Percentiles rank a stretch among this genome's conserved stretches.
These are phyloP conservation scores for Megamerina dolium DNA, from an alignment of 2,888 invertebrate genomes.

Conservation along the genomic window DNA sequence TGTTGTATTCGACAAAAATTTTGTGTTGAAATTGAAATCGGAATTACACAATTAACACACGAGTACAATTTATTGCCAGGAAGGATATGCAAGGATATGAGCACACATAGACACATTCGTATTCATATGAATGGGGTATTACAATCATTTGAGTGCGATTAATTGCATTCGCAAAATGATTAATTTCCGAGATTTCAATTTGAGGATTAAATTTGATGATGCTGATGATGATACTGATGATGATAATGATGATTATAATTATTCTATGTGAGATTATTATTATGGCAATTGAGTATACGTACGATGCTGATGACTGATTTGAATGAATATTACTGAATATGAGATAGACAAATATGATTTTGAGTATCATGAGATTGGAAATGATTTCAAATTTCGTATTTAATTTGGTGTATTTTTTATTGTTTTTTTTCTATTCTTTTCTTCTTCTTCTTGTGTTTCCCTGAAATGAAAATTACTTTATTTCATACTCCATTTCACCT, in stretches of 20 bases:
- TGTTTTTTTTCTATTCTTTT: too few species aligned
- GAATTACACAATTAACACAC: constrained; percentile 45
- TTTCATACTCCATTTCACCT: too few species aligned
- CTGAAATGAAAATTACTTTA: too few species aligned
- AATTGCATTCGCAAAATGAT: constrained; percentile 36
- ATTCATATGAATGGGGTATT: constrained; percentile 16
- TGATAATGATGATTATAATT: constrained; percentile 4
- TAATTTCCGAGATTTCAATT: constrained; percentile 40
- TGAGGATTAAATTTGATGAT: constrained; percentile 26
- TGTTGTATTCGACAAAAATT: too few species aligned
- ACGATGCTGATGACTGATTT: too few species aligned
- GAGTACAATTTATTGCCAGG: constrained; percentile 13
- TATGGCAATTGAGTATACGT: too few species aligned
- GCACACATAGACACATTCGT: constrained; percentile 3
- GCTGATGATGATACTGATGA: constrained; percentile 10
- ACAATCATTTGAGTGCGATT: constrained; percentile 31
- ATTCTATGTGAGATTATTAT: too few species aligned
- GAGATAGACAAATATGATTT: constrained; percentile 3
- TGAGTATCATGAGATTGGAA: too few species aligned
- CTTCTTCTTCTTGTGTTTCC: too few species aligned
- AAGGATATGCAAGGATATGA: constrained; percentile 7
- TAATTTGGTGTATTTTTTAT: too few species aligned
- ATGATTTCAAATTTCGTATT: too few species aligned
- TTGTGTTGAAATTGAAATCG: constrained; percentile 40
- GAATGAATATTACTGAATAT: background rate